Evolutionary conservation across 2,113 vertebrate genomes (phyloP), one percentile per base, ranked within the genome.

Genomic region (Sorex araneus): DNA sequence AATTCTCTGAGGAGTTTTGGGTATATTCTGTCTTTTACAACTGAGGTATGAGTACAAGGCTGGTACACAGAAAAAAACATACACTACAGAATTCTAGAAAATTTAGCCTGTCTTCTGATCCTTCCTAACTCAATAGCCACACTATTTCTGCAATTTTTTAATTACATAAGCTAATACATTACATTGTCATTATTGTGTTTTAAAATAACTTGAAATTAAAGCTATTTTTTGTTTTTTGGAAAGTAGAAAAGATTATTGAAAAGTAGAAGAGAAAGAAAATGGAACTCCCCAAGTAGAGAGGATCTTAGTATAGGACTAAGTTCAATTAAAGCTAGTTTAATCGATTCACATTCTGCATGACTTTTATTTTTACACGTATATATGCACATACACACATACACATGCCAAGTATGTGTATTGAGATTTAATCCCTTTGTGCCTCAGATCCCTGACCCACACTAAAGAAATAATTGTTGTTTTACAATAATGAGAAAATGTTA

Each of bases 301-400:
- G 5, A 50, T 2, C 13, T 50, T 50, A 50, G 47, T 50, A 50
- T 50, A 50, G 47, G 47, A 50, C 47, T 50, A 50, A 50, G 47
- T 50, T 50, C 13, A 50, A 50, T 50, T 10, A 50, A 50, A 50
- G 47, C 47, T 7, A 50, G 10, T 77, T 89, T 77, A 43, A 21
- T 83, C 70, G 28, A 63, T 86, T 94, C 71, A 54, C 28, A 82
- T 34, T 89, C 64, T 78, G 45, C 32, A 66, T n/a, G 79, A 89
- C 34, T 88, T 76, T 60, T 71, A 57, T 6, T 0, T 1, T 3
- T 19, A 18, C 34, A 25, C 23, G 23, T 36, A 45, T 21, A 3
- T n/a, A 70, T 67, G 43, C 36, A 45, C 32, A 11, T 6, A 23
- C 21, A 43, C 43, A 3, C 57, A 60, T 23, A 60, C 57, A 60